A percentile compares a stretch with the other conserved stretches of the same genome.
Conservation (phyloP, 2,113 vertebrate species). For the Menura novaehollandiae region DNA sequence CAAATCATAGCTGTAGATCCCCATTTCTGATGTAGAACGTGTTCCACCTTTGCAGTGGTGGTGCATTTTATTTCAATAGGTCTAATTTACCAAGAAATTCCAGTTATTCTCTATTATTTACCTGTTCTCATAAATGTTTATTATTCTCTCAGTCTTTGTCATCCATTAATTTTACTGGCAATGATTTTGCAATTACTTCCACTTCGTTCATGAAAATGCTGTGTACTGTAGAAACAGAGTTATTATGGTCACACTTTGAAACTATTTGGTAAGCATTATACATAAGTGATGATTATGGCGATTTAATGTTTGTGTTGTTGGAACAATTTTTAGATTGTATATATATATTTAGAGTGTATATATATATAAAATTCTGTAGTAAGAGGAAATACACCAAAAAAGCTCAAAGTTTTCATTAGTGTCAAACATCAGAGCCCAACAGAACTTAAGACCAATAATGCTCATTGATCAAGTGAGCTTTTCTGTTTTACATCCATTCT, state of each 20-base stretch:
- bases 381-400: not conserved
- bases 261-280: not conserved
- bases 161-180: not conserved
- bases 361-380: not conserved
- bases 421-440: not conserved
- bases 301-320: slow-evolving; percentile 20
- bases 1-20: not conserved
- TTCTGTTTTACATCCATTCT: not conserved
- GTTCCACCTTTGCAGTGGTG: not conserved
- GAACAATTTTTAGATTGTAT: not conserved
- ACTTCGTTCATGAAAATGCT: not conserved
- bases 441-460: not conserved
- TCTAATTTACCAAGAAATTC: not conserved
- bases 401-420: not conserved
- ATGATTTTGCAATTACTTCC: not conserved
- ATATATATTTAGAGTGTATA: not conserved
- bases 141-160: not conserved
- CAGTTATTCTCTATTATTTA: not conserved
- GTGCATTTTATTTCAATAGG: not conserved
- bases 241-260: not conserved
- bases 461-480: not conserved
- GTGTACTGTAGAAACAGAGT: not conserved
- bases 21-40: not conserved
- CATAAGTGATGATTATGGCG: not conserved
- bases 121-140: not conserved